Evolutionary conservation across 2,113 vertebrate species (phyloP), one percentile per base, ranked within the genome.

Genomic region (Sorex araneus): DNA sequence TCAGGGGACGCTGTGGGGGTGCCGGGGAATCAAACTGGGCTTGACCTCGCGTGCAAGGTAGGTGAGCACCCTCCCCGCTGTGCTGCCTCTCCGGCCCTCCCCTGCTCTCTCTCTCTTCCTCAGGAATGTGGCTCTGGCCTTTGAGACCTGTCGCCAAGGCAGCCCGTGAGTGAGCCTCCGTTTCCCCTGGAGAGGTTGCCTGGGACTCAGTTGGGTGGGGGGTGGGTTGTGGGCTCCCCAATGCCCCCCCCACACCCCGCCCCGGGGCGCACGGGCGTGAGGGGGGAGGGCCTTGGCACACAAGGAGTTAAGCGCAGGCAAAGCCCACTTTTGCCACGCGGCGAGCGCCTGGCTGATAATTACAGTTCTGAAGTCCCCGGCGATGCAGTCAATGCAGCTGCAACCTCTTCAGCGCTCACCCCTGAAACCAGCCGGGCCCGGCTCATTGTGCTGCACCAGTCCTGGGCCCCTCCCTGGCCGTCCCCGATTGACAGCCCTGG

Each of bases 321-420:
- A 98, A 98, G 98, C 97, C 98, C 98, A 98, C 97, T 98, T 98
- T 98, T 98, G 98, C 98, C 97, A 97, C 97, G 98, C 98, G 98
- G 98, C 95, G 98, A 98, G 98, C 98, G 99, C 99, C 97, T 98
- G 99, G 98, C 97, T 98, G 98, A 98, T 99, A 99, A 99, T 99
- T 99, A 99, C 98, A 97, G 99, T 98, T 98, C 98, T 98, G 98
- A 98, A 98, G 98, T 98, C 98, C 98, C 98, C 96, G 98, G 97
- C 98, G 98, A 98, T 98, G 98, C 98, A 99, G 98, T 99, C 98
- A 98, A 97, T 98, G 99, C 99, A 99, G 99, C 99, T 99, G 99
- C 99, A 99, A 98, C 98, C 98, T 99, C 99, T 99, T 99, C 98
- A 99, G 98, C 97, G 97, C 98, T 99, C 98, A 98, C 98, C 99